These are phyloP conservation scores for Isurus oxyrinchus DNA, from an alignment of 2,113 vertebrate species.

Conservation along the genomic window DNA sequence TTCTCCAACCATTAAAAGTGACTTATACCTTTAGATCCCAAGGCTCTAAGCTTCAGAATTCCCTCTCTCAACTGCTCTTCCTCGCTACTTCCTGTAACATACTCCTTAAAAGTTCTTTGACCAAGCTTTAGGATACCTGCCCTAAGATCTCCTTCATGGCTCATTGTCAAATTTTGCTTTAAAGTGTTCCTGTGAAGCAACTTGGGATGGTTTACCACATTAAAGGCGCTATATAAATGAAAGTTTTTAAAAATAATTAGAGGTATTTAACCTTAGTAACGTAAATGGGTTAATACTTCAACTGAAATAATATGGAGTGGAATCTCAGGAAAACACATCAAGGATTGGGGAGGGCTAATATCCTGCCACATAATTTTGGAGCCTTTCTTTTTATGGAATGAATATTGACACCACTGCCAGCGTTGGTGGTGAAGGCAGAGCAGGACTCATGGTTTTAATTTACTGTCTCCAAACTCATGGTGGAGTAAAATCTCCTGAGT, in stretches of 20 bases:
- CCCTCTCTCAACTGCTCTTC: background rate
- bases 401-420: too few species aligned
- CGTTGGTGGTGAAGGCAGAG: too few species aligned
- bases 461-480: too few species aligned
- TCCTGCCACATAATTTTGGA: background rate
- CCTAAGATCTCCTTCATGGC: too few species aligned
- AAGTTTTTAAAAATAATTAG: too few species aligned
- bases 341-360: background rate
- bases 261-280: background rate
- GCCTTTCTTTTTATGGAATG: background rate
- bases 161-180: too few species aligned
- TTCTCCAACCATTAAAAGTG: background rate
- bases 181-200: too few species aligned
- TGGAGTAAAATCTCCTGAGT: too few species aligned
- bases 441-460: too few species aligned
- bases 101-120: background rate
- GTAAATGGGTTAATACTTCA: background rate
- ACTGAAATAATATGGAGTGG: background rate
- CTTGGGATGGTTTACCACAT: too few species aligned
- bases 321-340: background rate
- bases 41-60: background rate
- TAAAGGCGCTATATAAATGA: too few species aligned
- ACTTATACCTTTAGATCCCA: background rate
- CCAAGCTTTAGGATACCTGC: background rate
- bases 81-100: background rate